Evolutionary conservation across 2,888 invertebrate genomes (phyloP), one percentile per base, ranked within the genome.

Genomic region (Atrina japonica): DNA sequence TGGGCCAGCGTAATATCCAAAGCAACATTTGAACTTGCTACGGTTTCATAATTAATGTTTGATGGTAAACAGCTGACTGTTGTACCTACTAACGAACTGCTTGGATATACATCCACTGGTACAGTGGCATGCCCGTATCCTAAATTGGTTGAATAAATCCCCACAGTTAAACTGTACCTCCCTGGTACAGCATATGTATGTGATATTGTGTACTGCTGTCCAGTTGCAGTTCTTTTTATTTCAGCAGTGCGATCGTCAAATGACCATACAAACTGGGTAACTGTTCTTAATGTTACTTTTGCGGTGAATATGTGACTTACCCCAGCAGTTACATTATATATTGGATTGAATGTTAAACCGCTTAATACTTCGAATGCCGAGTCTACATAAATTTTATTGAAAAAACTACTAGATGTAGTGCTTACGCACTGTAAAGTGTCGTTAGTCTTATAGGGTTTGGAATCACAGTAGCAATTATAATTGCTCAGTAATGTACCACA

Each of bases 171-270:
- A 1, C 47, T 59, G 52, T 78, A 80, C 11, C 52, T 58, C 3
- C 76, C 82, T 16, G 80, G 67, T 29, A 76, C 72, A 18, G 71
- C 3, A 58, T 70, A 82, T 0, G 74, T 77, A 59, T 82, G 76
- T 14, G 66, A 18, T 3, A 52, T 40, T 16, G 45, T 63, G 41
- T 45, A 40, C 11, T 11, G 25, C 27, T 45, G 35, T 23, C 41
- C 11, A 18, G 69, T 45, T 7, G 53, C 35, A 11, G 60, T 55
- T 45, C 40, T 45, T 7, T 18, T 43, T 21, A 56, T 21, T 47
- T 25, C 53, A 27, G 14, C 64, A 21, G 65, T 58, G 16, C 70
- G 73, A 56, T 82, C 82, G 14, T 76, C 78, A 67, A 78, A 78
- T 18, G 59, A 52, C 77, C 77, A 78, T 5, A 53, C 43, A 29